Evolutionary conservation across 2,113 vertebrate species (phyloP), one percentile per base, ranked within the genome.

Genomic region (Brachirus orientalis): DNA sequence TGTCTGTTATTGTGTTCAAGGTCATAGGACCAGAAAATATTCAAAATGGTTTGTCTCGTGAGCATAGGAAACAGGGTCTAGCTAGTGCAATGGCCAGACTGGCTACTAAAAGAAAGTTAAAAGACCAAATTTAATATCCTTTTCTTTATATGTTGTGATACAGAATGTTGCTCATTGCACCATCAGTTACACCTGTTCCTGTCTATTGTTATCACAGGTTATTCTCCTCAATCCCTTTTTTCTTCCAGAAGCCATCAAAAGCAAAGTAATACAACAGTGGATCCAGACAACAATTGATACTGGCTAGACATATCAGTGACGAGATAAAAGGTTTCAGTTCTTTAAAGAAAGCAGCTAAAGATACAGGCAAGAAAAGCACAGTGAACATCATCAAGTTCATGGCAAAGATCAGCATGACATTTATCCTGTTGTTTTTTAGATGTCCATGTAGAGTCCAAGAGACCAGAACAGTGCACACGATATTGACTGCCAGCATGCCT

Each of bases 221-320:
- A 19, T 36, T 41, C 38, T 68, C 41, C n/a, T 19, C 35, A 20
- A 6, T 81, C 77, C 2, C 84, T 18, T 82, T 78, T 48, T 7
- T 83, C 38, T 68, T 90, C 86, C 88, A 88, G 73, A 90, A 91
- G 10, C 80, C 82, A 63, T 89, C 90, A 11, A 90, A 80, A 41
- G 87, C 88, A 46, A 91, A 91, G 67, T 88, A 92, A 43, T 91
- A 92, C 43, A 91, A 37, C 28, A 92, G 43, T 4, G 89, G 85
- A 46, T 92, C 87, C 56, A 90, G 35, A 33, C 89, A 91, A 63
- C 89, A 86, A 73, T 90, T 91, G 6, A 83, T 22, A 48, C 77
- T 88, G 0, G 86, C 86, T 1, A 91, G 80, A 58, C 87, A 91
- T 5, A 72, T 0, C 33, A 86, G 56, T 6, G 60, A 2, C 0